Evolutionary conservation across 2,797 vertebrate genomes (phyloP), one percentile per base, ranked within the genome.

Genomic region (Semotilus atromaculatus): DNA sequence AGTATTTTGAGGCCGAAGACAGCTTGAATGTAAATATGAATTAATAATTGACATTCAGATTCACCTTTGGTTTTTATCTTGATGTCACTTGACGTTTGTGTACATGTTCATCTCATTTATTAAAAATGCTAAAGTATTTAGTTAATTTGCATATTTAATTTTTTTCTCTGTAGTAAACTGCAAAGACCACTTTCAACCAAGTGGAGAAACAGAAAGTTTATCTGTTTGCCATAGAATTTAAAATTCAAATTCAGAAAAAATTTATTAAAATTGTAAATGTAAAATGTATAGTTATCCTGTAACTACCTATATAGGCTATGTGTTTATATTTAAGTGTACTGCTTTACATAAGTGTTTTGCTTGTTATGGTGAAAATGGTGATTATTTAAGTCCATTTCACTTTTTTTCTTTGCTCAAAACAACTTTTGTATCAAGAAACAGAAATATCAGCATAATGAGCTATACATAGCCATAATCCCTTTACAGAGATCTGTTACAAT

Each of bases 11-110:
- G 90, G 91, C 89, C 83, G 90, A 93, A 90, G 93, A 94, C 94
- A 95, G 93, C 92, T 93, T 96, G 94, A 96, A 95, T 95, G 94
- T 95, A 95, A 91, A 90, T 86, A 87, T 67, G 84, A 89, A 71
- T 36, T 51, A 76, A 68, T 77, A 84, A 85, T 85, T 83, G 43
- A 71, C 45, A 85, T 76, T 83, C 71, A 66, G 68, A 84, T 82
- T 83, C 79, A 86, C 31, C 29, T 74, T 64, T 77, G 80, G 67
- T 68, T 77, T 48, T 79, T 76, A 67, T 70, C 58, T 70, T 66
- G 60, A 75, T 78, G 80, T 79, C 66, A 55, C 60, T 80, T 72
- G 62, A 36, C 10, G 29, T 80, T 51, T 60, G 36, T 73, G 55
- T 43, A 78, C 48, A 84, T 85, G 76, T 82, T 86, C 81, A 73